Base-by-base conservation (phyloP, 2,797 vertebrate species). In the Sebastes nivosus region DNA sequence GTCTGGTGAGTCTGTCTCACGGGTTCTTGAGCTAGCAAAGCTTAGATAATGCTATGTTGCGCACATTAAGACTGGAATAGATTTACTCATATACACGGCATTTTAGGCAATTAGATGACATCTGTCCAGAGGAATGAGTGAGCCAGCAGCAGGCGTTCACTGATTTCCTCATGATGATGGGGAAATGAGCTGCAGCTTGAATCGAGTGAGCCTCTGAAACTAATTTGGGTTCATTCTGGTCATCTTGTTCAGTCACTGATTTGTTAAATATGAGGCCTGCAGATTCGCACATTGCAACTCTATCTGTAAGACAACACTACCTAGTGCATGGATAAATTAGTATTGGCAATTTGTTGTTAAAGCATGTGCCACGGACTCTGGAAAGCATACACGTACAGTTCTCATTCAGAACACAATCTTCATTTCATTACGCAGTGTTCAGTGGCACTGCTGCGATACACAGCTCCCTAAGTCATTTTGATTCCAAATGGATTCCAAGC, bases 61-160 rank as follows among this genome's bases (percentile, higher is more conserved):
- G n/a, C 18, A 50, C 18, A 50, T 50, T 4, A 20, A 20, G 46
- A 50, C 46, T n/a, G 18, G 9, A 54, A 52, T 27, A 34, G 30
- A 74, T 63, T 54, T 12, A 55, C 2, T 67, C 12, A 63, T 59
- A 69, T 58, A 64, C 4, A 29, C 63, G 64, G 6, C 8, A 75
- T 79, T 81, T 83, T 25, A 36, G 25, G 38, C 68, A 81, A 75
- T 79, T 86, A 84, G 61, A 57, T 80, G 68, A 81, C 71, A 80
- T 81, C 77, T 78, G 77, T 54, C 52, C 52, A 22, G 52, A 22
- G 52, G 52, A 22, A 54, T 54, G n/a, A 22, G 52, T 54, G 52
- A 54, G n/a, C 38, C 55, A 67, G 36, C 65, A 76, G 58, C 46
- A 72, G 58, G 38, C 50, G 18, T 72, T 74, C 38, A 50, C 32